Conservation (phyloP, 2,888 invertebrate genomes). For the Lymantria dispar region DNA sequence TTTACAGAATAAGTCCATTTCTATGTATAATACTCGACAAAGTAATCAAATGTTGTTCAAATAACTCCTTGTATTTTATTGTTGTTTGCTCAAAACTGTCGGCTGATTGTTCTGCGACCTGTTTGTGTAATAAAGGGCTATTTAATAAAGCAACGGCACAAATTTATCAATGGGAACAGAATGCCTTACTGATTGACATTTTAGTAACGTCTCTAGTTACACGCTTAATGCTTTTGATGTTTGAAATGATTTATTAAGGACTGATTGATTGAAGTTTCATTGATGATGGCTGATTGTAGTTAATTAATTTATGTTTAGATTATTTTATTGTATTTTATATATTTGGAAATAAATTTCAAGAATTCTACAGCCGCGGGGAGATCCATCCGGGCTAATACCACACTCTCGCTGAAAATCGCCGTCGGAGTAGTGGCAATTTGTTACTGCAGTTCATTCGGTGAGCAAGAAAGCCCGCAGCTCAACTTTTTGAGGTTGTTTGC, state of each 20-base stretch:
- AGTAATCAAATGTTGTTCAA: constrained; percentile 17
- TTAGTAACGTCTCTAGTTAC: neutral
- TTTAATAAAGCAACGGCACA: constrained; percentile 2
- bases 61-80: constrained; percentile 14
- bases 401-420: too few relatives aligned
- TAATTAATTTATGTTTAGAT: neutral
- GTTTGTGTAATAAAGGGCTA: constrained; percentile 3
- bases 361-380: too few relatives aligned
- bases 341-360: too few relatives aligned
- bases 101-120: constrained; percentile 8
- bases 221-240: constrained; percentile 1
- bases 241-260: neutral
- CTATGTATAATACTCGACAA: constrained; percentile 1
- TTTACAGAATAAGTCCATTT: constrained; percentile 2
- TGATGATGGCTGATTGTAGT: too few relatives aligned
- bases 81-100: constrained; percentile 17
- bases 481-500: too few relatives aligned
- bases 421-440: too few relatives aligned
- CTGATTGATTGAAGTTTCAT: neutral
- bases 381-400: too few relatives aligned
- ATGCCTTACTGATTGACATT: neutral
- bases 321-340: neutral
- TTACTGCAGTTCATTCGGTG: too few relatives aligned
- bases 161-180: constrained; percentile 3
- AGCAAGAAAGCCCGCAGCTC: too few relatives aligned